Percentiles rank a stretch among this genome's conserved stretches.
Conservation (phyloP, 35 echinoderm and acorn worm genomes). For the Apostichopus japonicus region DNA sequence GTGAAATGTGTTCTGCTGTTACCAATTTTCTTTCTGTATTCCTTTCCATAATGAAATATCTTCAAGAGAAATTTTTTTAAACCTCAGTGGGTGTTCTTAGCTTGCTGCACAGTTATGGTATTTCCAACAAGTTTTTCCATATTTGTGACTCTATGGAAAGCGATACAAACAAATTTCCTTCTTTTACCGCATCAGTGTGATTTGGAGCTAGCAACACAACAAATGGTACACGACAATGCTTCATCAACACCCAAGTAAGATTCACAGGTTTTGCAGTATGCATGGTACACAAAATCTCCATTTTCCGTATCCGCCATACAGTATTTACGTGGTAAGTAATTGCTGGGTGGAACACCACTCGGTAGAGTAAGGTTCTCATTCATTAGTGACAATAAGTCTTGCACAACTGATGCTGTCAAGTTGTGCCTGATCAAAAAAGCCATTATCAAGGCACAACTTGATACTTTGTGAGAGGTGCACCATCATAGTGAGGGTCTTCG, state of each 20-base stretch:
- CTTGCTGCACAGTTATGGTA: background rate
- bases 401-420: background rate
- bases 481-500: background rate
- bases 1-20: background rate
- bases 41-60: background rate
- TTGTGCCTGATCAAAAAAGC: constrained; percentile 19
- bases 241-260: constrained; percentile 1
- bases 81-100: background rate
- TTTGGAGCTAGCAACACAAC: background rate
- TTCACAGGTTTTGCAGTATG: background rate
- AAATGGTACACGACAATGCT: constrained; percentile 14
- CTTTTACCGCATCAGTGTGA: background rate
- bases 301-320: constrained; percentile 29
- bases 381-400: background rate
- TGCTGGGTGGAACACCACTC: background rate
- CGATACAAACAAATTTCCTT: constrained; percentile 10
- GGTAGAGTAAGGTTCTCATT: background rate
- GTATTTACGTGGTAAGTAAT: constrained; percentile 46
- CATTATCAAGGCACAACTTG: background rate
- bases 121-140: background rate
- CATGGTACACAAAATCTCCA: constrained; percentile 33
- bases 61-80: background rate
- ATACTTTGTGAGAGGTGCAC: background rate
- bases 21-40: constrained; percentile 3
- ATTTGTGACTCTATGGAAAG: background rate